These are phyloP conservation scores for Pao palembangensis DNA, from an alignment of 2,113 vertebrate genomes.

Conservation along the genomic window DNA sequence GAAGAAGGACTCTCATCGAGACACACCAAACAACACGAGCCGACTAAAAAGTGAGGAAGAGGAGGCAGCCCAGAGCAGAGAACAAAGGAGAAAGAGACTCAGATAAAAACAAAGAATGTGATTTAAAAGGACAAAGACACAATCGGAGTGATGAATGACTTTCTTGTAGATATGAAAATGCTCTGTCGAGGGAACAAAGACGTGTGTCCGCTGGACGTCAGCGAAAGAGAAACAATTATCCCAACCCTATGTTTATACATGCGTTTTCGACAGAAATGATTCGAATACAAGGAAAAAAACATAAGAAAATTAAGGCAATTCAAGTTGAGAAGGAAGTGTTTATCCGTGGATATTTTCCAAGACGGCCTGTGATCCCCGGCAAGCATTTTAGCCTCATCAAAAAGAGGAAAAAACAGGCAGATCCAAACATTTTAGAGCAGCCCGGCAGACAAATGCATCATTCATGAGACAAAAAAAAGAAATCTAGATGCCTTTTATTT, in stretches of 20 bases:
- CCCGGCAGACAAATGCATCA: neutral
- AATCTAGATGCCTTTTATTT: neutral
- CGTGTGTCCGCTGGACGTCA: no score
- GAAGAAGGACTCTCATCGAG: neutral
- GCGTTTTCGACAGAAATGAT: conserved; percentile 15
- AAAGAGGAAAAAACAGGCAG: neutral
- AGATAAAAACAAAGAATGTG: conserved; percentile 7
- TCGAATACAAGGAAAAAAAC: conserved; percentile 1
- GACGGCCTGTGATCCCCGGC: neutral
- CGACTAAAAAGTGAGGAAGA: conserved; percentile 5
- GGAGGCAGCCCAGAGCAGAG: conserved; percentile 4
- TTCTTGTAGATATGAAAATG: conserved; percentile 35
- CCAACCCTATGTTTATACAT: conserved; percentile 8
- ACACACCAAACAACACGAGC: conserved; percentile 21
- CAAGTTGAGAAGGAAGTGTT: neutral
- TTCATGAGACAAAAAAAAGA: neutral
- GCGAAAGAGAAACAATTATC: conserved; percentile 31
- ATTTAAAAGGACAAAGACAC: conserved; percentile 21
- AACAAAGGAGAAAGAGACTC: conserved; percentile 22
- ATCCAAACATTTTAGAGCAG: conserved; percentile 1
- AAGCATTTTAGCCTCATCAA: conserved; percentile 4
- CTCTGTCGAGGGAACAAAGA: neutral
- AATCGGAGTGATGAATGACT: conserved; percentile 38
- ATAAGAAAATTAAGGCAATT: conserved; percentile 7
- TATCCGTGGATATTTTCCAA: conserved; percentile 1